These are phyloP conservation scores for Dendroctonus valens DNA, from an alignment of 1,140 invertebrate genomes.

Conservation along the genomic window DNA sequence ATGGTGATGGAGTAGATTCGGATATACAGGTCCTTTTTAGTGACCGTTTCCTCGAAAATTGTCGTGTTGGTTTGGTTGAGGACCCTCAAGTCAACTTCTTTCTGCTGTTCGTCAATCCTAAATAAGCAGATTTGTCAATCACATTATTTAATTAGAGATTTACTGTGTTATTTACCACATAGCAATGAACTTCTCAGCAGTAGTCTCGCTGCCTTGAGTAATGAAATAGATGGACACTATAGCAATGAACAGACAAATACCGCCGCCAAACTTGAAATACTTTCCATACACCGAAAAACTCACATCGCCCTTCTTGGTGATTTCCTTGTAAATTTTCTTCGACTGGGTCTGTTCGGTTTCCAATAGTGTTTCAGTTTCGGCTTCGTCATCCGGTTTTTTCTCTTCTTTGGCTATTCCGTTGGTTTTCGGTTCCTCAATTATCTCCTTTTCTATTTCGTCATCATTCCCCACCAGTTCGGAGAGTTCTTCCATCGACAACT, in stretches of 20 bases:
- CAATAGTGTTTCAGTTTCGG: constrained; percentile 17
- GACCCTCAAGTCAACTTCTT: constrained; percentile 17
- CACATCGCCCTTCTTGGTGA: constrained; percentile 38
- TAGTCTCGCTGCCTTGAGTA: constrained; percentile 30
- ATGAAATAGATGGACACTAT: constrained; percentile 27
- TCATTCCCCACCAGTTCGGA: constrained; percentile 19
- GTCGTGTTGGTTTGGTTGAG: constrained; percentile 21
- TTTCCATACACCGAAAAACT: constrained; percentile 32
- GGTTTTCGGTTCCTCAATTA: constrained; percentile 32
- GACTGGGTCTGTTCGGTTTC: constrained; percentile 22
- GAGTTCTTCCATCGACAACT: constrained; percentile 24
- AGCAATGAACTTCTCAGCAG: constrained; percentile 35
- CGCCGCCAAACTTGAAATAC: constrained; percentile 39
- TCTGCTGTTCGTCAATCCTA: constrained; percentile 36
- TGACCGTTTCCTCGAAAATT: constrained; percentile 17
- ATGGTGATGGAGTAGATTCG: constrained; percentile 33
- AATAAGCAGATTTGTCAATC: constrained; percentile 14
- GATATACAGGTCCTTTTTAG: constrained; percentile 14
- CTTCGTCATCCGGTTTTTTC: constrained; percentile 17
- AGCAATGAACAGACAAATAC: constrained; percentile 23
- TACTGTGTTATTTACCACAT: constrained; percentile 33
- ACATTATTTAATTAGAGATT: neutral
- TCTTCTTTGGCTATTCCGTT: neutral
- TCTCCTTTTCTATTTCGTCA: constrained; percentile 34
- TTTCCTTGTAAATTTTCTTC: constrained; percentile 38